Conservation (phyloP, 1,140 invertebrate species). For the Ips nitidus region DNA sequence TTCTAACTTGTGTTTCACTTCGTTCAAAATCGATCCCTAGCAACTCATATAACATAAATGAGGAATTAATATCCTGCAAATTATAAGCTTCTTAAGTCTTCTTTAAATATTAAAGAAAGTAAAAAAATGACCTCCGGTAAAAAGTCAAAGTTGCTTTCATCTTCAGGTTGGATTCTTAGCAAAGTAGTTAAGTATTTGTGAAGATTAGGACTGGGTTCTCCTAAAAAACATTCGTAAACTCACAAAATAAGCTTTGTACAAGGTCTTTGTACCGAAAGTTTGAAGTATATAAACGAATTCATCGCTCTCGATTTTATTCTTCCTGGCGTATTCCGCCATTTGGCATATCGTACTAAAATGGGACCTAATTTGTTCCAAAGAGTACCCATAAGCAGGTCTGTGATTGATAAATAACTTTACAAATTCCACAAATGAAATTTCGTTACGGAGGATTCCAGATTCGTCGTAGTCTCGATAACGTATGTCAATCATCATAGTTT, state of each 20-base stretch:
- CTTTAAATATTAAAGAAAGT: background rate
- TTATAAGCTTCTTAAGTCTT: slow-evolving; percentile 7
- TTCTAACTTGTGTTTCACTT: slow-evolving; percentile 10
- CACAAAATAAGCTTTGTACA: slow-evolving; percentile 2
- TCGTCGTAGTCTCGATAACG: slow-evolving; percentile 61
- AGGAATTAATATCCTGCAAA: background rate
- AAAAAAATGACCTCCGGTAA: slow-evolving; percentile 38
- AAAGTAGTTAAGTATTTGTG: slow-evolving; percentile 37
- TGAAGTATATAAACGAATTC: slow-evolving; percentile 40
- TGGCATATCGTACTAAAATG: slow-evolving; percentile 36
- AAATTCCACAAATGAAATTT: slow-evolving; percentile 70
- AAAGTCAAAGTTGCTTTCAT: slow-evolving; percentile 39
- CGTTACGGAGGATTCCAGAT: slow-evolving; percentile 55
- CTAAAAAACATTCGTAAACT: slow-evolving; percentile 27
- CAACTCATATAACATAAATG: slow-evolving; percentile 12
- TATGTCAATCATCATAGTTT: slow-evolving; percentile 68
- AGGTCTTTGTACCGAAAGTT: slow-evolving; percentile 26
- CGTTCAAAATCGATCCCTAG: slow-evolving; percentile 8
- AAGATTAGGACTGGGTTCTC: slow-evolving; percentile 33
- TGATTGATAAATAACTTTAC: slow-evolving; percentile 74
- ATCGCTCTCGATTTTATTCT: slow-evolving; percentile 31
- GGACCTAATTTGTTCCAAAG: slow-evolving; percentile 44
- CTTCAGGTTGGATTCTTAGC: slow-evolving; percentile 17
- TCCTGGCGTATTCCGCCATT: slow-evolving; percentile 27
- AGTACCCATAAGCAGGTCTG: slow-evolving; percentile 60